Base-by-base conservation (phyloP, 2,888 invertebrate species). In the Scaptomyza parva region DNA sequence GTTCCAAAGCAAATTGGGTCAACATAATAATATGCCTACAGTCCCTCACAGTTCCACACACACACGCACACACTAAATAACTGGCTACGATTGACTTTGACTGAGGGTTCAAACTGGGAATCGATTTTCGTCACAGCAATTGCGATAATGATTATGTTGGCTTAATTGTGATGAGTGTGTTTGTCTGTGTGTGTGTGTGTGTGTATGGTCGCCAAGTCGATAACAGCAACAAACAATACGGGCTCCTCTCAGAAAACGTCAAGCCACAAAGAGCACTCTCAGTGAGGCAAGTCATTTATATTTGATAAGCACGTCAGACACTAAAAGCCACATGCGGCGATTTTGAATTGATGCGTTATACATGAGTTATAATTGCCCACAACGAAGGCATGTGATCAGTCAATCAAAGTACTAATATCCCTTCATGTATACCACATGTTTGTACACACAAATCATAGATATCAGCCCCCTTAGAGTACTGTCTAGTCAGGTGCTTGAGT, bases 1-100 rank as follows among this genome's bases (percentile, higher is more conserved):
- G 65, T 53, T 74, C 62, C 61, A 61, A 53, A 48, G 64, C 69
- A 78, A 84, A 88, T 84, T 86, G 70, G 87, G 87, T 73, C 85
- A 87, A 77, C 63, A 70, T 64, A 60, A 72, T 71, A 76, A 79
- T 69, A 62, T 60, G 48, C 48, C 60, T 43, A 40, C 48, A 33
- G 17, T 24, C 11, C n/a, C n/a, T n/a, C n/a, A n/a, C n/a, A n/a
- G n/a, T n/a, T n/a, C n/a, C 35, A 22, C 30, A 50, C 28, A 30
- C 44, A 30, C 43, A 14, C 33, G 43, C 28, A 37, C 35, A 45
- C 35, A 11, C 26, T 44, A 35, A 51, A 41, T 45, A 60, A 44
- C 35, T 37, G 28, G 40, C 53, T 18, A 41, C 53, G 64, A 57
- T 76, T 83, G 77, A 70, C 70, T 80, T 84, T 87, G 71, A 62